These are phyloP conservation scores for Sylvietta virens DNA, from an alignment of 2,113 vertebrate species.

Conservation along the genomic window DNA sequence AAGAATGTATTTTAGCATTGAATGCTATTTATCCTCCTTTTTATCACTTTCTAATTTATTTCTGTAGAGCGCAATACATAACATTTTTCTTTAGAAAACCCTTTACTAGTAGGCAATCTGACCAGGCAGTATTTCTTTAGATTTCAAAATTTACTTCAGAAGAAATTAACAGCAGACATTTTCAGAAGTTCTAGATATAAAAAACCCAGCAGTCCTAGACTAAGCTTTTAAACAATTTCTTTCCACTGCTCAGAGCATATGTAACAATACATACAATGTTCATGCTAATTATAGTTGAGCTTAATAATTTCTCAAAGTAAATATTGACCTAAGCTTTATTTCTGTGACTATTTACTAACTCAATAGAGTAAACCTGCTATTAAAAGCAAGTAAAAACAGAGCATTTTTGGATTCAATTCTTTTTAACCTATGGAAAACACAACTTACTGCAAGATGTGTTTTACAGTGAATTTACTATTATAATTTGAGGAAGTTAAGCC, in stretches of 20 bases:
- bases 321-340: not conserved
- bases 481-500: not conserved
- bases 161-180: not conserved
- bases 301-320: not conserved
- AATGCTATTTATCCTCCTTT: not conserved
- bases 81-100: not conserved
- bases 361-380: not conserved
- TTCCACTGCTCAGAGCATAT: not conserved
- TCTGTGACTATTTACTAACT: not conserved
- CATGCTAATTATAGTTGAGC: conserved; percentile 5
- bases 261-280: conserved; percentile 32
- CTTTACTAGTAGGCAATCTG: not conserved
- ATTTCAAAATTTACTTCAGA: not conserved
- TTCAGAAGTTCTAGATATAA: not conserved
- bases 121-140: not conserved
- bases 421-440: not conserved
- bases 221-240: not conserved
- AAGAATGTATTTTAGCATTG: not conserved
- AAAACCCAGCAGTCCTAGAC: not conserved
- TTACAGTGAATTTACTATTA: not conserved
- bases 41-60: not conserved
- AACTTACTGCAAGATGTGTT: not conserved
- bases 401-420: not conserved
- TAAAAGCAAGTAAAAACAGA: not conserved
- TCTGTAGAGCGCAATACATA: not conserved